Evolutionary conservation across 2,888 invertebrate genomes (phyloP).

Genomic region (Zaprionus lineosus): DNA sequence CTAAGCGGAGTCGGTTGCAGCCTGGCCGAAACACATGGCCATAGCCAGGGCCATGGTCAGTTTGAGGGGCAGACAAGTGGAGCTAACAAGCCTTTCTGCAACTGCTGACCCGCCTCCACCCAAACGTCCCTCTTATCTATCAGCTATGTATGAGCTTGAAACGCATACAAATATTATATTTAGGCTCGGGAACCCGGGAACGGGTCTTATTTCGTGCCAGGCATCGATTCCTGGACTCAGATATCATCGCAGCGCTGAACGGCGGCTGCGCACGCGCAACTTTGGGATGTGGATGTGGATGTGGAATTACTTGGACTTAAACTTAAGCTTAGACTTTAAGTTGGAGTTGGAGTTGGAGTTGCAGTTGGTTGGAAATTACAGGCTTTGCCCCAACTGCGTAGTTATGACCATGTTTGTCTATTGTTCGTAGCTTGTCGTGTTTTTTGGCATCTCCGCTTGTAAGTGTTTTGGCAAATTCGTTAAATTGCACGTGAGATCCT

Average conservation of each 20-base stretch:
- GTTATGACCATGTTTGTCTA: conserved; percentile 43
- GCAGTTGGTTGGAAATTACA: conserved; percentile 58
- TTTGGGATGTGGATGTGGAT: conserved; percentile 29
- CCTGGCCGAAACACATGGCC: conserved; percentile 19
- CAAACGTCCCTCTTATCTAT: neutral
- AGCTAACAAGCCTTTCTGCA: conserved; percentile 74
- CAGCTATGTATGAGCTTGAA: conserved; percentile 29
- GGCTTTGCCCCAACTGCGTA: conserved; percentile 40
- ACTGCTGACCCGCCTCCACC: conserved; percentile 40
- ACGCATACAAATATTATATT: conserved; percentile 77
- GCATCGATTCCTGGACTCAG: conserved; percentile 57
- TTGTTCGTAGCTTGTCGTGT: conserved; percentile 26
- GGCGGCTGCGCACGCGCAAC: conserved; percentile 76
- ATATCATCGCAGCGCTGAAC: conserved; percentile 62
- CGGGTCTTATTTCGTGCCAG: conserved; percentile 65
- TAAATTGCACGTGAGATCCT: conserved; percentile 67
- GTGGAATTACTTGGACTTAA: conserved; percentile 41
- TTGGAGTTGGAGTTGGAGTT: too few species aligned
- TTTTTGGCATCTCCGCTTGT: conserved; percentile 12
- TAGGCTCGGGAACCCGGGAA: conserved; percentile 45
- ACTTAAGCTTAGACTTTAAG: too few species aligned
- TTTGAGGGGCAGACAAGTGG: conserved; percentile 3
- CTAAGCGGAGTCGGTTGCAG: conserved; percentile 32
- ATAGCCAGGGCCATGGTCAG: conserved; percentile 3
- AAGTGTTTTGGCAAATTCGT: conserved; percentile 69